Evolutionary conservation across 37 sponge, comb jelly and placozoan species (phyloP).

Genomic region (Beroe ovata): DNA sequence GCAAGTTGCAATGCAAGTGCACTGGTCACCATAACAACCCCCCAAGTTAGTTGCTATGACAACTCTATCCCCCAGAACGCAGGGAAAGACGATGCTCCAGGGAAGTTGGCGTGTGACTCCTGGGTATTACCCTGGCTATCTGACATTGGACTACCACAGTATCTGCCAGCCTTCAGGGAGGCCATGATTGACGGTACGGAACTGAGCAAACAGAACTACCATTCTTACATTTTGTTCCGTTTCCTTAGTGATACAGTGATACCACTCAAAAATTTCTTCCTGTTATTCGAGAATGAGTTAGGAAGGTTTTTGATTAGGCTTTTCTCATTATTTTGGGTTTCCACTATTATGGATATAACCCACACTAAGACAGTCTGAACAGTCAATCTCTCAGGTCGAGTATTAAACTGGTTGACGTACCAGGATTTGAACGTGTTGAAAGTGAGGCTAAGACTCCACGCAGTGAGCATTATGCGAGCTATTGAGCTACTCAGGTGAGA

Average conservation of each 20-base stretch:
- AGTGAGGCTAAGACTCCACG: slow-evolving; percentile 62
- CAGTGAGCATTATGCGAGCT: slow-evolving; percentile 61
- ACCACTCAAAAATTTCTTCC: too few species aligned
- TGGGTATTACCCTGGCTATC: slow-evolving; percentile 59
- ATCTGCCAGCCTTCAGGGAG: slow-evolving; percentile 58
- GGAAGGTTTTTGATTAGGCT: too few species aligned
- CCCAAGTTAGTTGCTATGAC: background rate
- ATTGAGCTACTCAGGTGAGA: slow-evolving; percentile 51
- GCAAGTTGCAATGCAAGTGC: too few species aligned
- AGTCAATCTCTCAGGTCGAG: slow-evolving; percentile 33
- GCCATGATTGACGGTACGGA: slow-evolving; percentile 63
- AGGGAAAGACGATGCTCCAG: slow-evolving; percentile 13
- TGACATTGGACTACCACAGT: slow-evolving; percentile 50
- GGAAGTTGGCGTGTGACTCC: slow-evolving; percentile 6
- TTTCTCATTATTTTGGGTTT: too few species aligned
- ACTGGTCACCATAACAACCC: background rate
- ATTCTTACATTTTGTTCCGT: too few species aligned
- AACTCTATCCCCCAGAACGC: background rate
- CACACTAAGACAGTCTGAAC: too few species aligned
- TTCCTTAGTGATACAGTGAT: too few species aligned
- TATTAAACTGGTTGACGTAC: slow-evolving; percentile 56
- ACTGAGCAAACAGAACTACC: too few species aligned
- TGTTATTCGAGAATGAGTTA: too few species aligned
- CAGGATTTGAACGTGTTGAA: slow-evolving; percentile 26
- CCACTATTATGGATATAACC: too few species aligned